Evolutionary conservation across 2,888 invertebrate species (phyloP), one percentile per base, ranked within the genome.

Genomic region (Adineta ricciae): DNA sequence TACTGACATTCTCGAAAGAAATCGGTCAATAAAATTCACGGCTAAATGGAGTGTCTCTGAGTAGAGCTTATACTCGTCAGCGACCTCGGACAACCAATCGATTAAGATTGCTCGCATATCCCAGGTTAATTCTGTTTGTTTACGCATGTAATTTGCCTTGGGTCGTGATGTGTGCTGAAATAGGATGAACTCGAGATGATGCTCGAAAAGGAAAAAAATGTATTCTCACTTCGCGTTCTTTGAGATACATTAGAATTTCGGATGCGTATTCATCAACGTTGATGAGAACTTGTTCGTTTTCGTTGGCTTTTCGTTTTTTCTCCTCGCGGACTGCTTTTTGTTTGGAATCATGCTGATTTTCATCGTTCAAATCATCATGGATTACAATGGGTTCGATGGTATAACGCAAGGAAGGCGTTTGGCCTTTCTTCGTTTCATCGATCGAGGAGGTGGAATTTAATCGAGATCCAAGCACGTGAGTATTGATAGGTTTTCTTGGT

Each of bases 81-180:
- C 94, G 27, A 99, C 98, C 91, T 99, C 98, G 0, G 97, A 96
- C 85, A 98, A 92, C 98, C 98, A 99, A 91, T 98, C 98, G 21
- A 98, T 94, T 46, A 99, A 92, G 88, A 97, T 96, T 54, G 95
- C 93, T 85, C 98, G 93, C 98, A 98, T 99, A 85, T 93, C 93
- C 88, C 94, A 93, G 0, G 94, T 95, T 85, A 98, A 95, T 89
- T 98, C 97, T 8, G 94, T 94, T 90, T 98, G 98, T 88, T 95
- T 95, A 85, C 93, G 93, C 95, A 98, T 97, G 90, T 97, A 98
- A 85, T 93, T 93, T 11, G 94, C 92, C 88, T 94, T 94, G 32
- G 90, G 93, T 88, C 94, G 92, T 88, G 56, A 78, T 46, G 54
- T 46, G 24, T 27, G 27, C 83, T 85, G n/a, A 24, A n/a, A 78